Conservation (phyloP, 2,797 vertebrate species). For the Luscinia megarhynchos region DNA sequence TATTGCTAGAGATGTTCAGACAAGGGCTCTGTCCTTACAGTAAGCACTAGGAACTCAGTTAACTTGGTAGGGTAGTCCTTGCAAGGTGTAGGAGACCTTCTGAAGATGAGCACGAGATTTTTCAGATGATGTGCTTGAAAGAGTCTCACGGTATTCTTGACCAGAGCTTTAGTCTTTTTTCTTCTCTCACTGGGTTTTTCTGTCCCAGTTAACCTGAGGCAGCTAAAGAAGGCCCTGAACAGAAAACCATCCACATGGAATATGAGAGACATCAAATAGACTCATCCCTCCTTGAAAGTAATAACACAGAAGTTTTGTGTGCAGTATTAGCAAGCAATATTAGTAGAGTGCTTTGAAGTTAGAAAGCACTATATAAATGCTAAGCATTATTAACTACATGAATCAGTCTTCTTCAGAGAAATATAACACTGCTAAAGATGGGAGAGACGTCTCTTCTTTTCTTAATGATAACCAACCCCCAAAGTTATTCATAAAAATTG, state of each 20-base stretch:
- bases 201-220: not conserved
- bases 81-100: not conserved
- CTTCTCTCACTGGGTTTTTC: not conserved
- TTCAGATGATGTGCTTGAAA: not conserved
- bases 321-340: not conserved
- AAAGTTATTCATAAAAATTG: constrained; percentile 63
- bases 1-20: not conserved
- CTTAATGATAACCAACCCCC: constrained; percentile 55
- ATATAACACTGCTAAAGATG: constrained; percentile 32
- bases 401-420: constrained; percentile 62
- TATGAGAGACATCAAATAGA: not conserved
- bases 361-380: constrained; percentile 23
- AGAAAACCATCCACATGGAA: not conserved
- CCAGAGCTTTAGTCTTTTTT: not conserved
- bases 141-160: not conserved
- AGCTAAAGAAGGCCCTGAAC: not conserved
- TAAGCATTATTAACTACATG: constrained; percentile 53
- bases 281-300: not conserved
- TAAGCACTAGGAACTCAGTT: not conserved
- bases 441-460: constrained; percentile 37
- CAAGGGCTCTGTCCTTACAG: not conserved
- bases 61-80: not conserved
- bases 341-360: constrained; percentile 47
- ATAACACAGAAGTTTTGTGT: not conserved
- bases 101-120: not conserved